These are phyloP conservation scores for Drosophila recens DNA, from an alignment of 2,888 invertebrate genomes.

Conservation along the genomic window DNA sequence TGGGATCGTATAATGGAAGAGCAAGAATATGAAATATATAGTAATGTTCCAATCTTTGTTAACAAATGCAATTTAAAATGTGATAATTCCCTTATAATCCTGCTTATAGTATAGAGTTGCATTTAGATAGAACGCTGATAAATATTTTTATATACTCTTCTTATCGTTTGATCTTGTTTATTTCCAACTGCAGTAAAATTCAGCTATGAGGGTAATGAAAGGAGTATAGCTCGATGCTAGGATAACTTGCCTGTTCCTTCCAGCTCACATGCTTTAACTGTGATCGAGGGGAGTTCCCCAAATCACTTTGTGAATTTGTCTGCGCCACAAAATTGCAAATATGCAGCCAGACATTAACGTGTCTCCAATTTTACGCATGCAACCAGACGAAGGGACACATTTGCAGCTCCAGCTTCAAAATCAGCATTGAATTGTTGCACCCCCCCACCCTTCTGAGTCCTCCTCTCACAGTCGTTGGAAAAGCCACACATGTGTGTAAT, in stretches of 20 bases:
- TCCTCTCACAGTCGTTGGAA: constrained; percentile 22
- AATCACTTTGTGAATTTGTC: constrained; percentile 41
- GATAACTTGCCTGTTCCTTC: not conserved
- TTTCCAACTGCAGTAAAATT: not conserved
- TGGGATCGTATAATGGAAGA: too few species aligned
- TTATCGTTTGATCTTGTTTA: not conserved
- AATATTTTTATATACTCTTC: not conserved
- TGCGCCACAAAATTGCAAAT: constrained; percentile 64
- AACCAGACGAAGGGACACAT: constrained; percentile 57
- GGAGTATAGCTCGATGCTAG: not conserved
- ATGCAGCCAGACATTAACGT: constrained; percentile 74
- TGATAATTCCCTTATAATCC: too few species aligned
- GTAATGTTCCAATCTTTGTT: too few species aligned
- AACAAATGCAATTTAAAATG: too few species aligned
- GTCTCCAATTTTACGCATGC: constrained; percentile 64
- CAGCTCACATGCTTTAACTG: not conserved
- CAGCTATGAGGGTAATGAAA: not conserved
- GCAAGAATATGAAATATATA: too few species aligned
- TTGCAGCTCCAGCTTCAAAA: constrained; percentile 22
- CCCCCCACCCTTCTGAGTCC: not conserved
- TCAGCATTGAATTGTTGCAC: constrained; percentile 27
- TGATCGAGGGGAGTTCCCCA: not conserved
- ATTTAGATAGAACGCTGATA: not conserved
- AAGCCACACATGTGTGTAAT: constrained; percentile 75
- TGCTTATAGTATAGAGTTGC: too few species aligned